Base-by-base conservation (phyloP, 1,140 invertebrate species). In the Eufriesea mexicana region DNA sequence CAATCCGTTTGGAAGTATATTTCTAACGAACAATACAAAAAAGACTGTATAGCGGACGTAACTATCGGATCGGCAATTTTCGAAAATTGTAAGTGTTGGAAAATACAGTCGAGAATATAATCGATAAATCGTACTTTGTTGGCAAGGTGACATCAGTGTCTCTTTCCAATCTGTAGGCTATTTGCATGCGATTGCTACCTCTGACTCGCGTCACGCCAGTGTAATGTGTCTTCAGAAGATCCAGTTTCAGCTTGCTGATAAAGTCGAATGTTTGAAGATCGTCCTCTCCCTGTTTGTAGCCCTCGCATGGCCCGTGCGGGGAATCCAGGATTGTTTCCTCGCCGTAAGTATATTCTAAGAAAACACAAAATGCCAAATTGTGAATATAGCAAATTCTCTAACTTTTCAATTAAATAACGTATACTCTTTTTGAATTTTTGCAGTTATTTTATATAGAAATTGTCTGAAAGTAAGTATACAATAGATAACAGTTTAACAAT, bases 241-340 rank as follows among this genome's bases (percentile, higher is more conserved):
- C 97, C 84, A 98, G 91, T 62, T 95, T 94, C 90, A 97, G 97
- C 83, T 96, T 96, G 54, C 96, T 95, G 76, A 98, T 97, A 54
- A 98, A 96, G 92, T 98, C 97, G 86, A 97, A 97, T 1, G 96
- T 96, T 87, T 97, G 96, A 23, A 97, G 95, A 93, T 97, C 97
- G 82, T 97, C 96, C 89, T 97, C 96, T 14, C 96, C 96, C 5
- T 95, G 95, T 87, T 95, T 95, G 84, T 95, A 95, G 51, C 95
- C 94, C 0, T 95, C 95, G 86, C 97, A 97, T 0, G 96, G 96
- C 1, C 75, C 83, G n/a, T 28, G 62, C 14, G 47, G 0, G 1
- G 55, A 74, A 51, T 79, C 66, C 25, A 42, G 0, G 8, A 45
- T 14, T 8, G 7, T 55, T 62, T 79, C 59, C 35, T 75, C 57